phyloP scores from a whole-genome alignment of 2,113 vertebrate genomes.

The Arothron firmamentum region DNA sequence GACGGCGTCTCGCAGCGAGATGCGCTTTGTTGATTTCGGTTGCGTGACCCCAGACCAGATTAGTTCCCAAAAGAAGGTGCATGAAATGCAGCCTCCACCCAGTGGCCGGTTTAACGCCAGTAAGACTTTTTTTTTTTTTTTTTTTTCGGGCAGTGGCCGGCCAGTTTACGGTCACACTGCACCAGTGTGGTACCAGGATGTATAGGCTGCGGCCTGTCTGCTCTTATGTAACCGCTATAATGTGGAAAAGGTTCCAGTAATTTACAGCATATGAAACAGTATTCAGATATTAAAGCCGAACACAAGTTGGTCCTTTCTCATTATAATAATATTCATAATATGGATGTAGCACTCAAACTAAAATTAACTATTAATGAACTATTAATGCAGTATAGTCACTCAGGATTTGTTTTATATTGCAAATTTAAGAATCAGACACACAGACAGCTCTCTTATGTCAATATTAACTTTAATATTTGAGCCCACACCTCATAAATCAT shows the following conservation, averaged over 20 bases:
- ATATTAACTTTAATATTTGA: conserved; percentile 63
- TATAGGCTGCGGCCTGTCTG: neutral
- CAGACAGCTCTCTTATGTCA: conserved; percentile 31
- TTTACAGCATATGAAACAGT: no score
- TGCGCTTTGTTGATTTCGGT: conserved; percentile 46
- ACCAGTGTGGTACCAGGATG: neutral
- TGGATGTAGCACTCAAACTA: no score
- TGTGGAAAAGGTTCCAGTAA: no score
- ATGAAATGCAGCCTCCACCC: neutral
- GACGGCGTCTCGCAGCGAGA: conserved; percentile 32
- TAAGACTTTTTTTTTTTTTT: neutral
- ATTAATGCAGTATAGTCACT: no score
- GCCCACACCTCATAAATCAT: conserved; percentile 66
- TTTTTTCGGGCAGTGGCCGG: no score
- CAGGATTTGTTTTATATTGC: neutral
- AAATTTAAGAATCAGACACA: conserved; percentile 1
- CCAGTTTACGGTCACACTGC: neutral
- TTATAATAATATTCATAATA: no score
- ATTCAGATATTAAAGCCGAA: no score
- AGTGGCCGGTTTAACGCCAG: neutral
- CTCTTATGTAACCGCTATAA: neutral
- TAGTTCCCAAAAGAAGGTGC: conserved; percentile 30
- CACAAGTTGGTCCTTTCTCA: no score
- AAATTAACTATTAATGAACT: no score
- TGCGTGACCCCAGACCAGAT: conserved; percentile 42